phyloP scores from a whole-genome alignment of 2,888 invertebrate species.

The Aelia acuminata region DNA sequence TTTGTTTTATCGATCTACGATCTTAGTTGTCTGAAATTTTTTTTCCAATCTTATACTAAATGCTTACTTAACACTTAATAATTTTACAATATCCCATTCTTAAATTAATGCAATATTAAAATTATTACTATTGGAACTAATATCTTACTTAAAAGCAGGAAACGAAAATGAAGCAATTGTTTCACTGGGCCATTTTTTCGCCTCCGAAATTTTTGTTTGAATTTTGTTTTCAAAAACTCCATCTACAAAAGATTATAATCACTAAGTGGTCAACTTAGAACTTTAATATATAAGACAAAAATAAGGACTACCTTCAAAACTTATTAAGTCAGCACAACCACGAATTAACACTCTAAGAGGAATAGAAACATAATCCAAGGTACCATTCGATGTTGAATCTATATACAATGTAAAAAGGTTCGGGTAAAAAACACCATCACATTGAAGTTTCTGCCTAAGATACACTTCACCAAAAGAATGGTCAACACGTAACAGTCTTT shows the following conservation, averaged over 20 bases:
- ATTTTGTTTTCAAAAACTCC: constrained; percentile 67
- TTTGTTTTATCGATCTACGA: too few species aligned
- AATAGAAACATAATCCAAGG: constrained; percentile 68
- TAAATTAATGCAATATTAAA: too few species aligned
- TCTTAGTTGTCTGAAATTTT: too few species aligned
- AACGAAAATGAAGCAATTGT: constrained; percentile 90
- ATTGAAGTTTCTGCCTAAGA: constrained; percentile 80
- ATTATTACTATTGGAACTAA: too few species aligned
- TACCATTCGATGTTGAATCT: constrained; percentile 82
- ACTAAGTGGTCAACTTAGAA: not conserved
- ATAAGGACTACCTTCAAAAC: constrained; percentile 64
- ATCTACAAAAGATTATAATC: constrained; percentile 60
- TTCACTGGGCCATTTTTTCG: constrained; percentile 88
- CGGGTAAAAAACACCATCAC: constrained; percentile 87
- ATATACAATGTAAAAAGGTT: constrained; percentile 89
- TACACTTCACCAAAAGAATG: constrained; percentile 81
- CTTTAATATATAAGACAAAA: constrained; percentile 12
- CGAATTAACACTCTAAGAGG: constrained; percentile 68
- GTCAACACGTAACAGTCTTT: constrained; percentile 82
- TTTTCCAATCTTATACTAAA: too few species aligned
- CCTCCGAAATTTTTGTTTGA: constrained; percentile 80
- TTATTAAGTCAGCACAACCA: constrained; percentile 66
- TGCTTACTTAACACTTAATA: too few species aligned
- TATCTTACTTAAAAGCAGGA: constrained; percentile 70
- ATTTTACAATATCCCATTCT: too few species aligned